These are phyloP conservation scores for Cyclura pinguis DNA, from an alignment of 2,797 vertebrate genomes.

Conservation along the genomic window DNA sequence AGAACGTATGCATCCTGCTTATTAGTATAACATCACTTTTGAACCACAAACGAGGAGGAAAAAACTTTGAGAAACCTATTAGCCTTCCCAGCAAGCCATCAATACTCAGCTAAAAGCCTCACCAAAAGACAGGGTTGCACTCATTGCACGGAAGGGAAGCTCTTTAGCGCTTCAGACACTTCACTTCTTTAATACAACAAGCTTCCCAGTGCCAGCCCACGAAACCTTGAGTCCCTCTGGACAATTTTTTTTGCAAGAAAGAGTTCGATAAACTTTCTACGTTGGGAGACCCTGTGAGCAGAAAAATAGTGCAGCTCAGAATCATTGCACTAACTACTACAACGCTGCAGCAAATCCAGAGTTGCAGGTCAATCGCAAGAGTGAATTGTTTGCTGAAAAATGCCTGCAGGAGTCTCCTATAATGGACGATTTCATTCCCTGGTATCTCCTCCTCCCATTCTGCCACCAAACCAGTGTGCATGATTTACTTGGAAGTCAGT, in stretches of 20 bases:
- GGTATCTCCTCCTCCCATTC: background rate
- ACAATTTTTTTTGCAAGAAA: background rate
- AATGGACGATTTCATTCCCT: too few species aligned
- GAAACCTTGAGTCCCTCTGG: background rate
- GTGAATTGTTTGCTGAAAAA: too few species aligned
- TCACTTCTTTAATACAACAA: background rate
- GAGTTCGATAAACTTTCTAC: background rate
- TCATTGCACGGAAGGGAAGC: background rate
- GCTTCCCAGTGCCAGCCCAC: background rate
- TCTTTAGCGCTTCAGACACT: background rate
- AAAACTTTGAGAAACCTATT: slow-evolving; percentile 22
- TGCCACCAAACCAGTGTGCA: background rate
- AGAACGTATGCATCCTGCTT: slow-evolving; percentile 38
- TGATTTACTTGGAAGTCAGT: background rate
- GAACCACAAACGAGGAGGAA: slow-evolving; percentile 50
- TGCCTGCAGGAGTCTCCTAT: too few species aligned
- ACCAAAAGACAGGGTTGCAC: background rate
- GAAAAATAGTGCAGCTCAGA: too few species aligned
- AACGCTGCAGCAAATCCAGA: too few species aligned
- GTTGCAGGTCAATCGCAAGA: too few species aligned
- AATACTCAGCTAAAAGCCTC: slow-evolving; percentile 40
- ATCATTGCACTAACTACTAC: too few species aligned
- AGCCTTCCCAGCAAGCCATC: background rate
- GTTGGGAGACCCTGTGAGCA: background rate
- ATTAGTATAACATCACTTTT: slow-evolving; percentile 54